Evolutionary conservation across 2,888 invertebrate genomes (phyloP).

Genomic region (Idaea biselata): DNA sequence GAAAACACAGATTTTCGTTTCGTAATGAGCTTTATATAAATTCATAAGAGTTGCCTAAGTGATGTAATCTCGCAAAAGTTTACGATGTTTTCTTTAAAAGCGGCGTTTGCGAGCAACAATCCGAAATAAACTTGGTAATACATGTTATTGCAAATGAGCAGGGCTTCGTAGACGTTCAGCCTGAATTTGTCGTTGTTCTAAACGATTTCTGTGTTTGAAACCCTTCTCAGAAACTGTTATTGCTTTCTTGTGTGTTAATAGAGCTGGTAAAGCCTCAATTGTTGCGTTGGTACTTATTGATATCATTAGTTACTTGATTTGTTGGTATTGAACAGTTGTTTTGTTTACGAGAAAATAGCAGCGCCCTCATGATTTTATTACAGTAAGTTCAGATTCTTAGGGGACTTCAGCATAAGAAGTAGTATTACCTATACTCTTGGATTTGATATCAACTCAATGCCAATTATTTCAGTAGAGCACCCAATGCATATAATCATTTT

Average conservation of each 20-base stretch:
- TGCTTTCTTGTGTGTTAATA: neutral
- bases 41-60: neutral
- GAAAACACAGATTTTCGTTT: neutral
- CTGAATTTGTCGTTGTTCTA: constrained; percentile 1
- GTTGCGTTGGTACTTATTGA: neutral
- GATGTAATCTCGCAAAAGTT: neutral
- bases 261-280: neutral
- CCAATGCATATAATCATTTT: too few species aligned
- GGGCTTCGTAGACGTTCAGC: neutral
- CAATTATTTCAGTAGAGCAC: too few species aligned
- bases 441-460: too few species aligned
- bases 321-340: neutral
- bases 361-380: too few species aligned
- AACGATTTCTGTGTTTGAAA: neutral
- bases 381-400: too few species aligned
- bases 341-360: neutral
- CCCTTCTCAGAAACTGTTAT: neutral
- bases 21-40: neutral
- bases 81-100: neutral
- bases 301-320: neutral
- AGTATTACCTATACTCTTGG: too few species aligned
- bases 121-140: neutral
- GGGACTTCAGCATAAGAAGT: too few species aligned
- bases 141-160: neutral
- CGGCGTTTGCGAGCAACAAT: neutral